Evolutionary conservation across 2,797 vertebrate genomes (phyloP), one percentile per base, ranked within the genome.

Genomic region (Gobio occitaniae): DNA sequence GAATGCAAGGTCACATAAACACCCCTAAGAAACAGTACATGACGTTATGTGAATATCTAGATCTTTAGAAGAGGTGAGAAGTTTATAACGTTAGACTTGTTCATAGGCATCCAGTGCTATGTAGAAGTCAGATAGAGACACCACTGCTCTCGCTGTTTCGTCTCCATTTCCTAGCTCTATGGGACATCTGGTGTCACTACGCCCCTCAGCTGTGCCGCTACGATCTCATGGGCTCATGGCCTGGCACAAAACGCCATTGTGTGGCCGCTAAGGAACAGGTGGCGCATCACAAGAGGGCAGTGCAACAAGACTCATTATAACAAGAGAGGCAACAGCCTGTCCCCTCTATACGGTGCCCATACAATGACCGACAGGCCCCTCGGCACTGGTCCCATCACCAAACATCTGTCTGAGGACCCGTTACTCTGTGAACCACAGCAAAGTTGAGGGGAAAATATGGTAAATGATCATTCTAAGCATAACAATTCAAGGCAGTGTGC

Each of bases 181-280:
- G 32, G 76, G 78, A 80, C 84, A 87, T 84, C 68, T 85, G 82
- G 76, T 70, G 44, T 32, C 9, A 15, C 71, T 25, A 36, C 47
- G 12, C 61, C 71, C 83, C 61, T 83, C 63, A 85, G 50, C 66
- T 59, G 36, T 79, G 80, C 71, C 41, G 71, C 71, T 36, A 32
- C 66, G 84, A 52, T 79, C 80, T 86, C 76, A 71, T 44, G 59
- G 80, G 79, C 84, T 61, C 59, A 38, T n/a, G 66, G 68, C 41
- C 56, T 52, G 52, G 84, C 84, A 66, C 59, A 84, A 79, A 87
- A 65, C n/a, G 10, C 32, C 76, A 78, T 56, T 75, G 76, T 80
- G n/a, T 74, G 71, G 86, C 78, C 88, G 32, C n/a, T 69, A 36
- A 82, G 88, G 61, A 80, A 87, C 89, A 90, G 88, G 87, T 90